A percentile compares a stretch with the other conserved stretches of the same genome.
Conservation (phyloP, 53 echinoderm and acorn worm genomes). For the Pentamera pediparva region DNA sequence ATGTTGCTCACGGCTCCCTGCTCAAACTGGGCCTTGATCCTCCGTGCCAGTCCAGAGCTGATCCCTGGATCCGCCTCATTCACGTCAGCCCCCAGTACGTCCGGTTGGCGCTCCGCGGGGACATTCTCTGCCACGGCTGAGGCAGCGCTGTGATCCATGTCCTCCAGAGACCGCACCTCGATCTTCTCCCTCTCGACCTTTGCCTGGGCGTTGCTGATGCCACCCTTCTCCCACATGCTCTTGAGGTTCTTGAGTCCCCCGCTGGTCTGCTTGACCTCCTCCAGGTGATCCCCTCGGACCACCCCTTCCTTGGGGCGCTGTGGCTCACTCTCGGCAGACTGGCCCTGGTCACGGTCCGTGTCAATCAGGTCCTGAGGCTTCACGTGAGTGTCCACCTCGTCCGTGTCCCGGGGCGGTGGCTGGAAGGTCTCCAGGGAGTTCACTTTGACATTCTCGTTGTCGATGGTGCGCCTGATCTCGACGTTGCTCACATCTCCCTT, state of each 20-base stretch:
- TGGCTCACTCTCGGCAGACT: conserved; percentile 58
- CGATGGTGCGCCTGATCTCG: conserved; percentile 23
- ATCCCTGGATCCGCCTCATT: conserved; percentile 53
- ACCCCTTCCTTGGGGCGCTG: conserved; percentile 49
- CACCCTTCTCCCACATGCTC: conserved; percentile 85
- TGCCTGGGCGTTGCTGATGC: conserved; percentile 60
- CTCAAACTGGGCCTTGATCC: conserved; percentile 70
- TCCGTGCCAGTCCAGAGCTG: conserved; percentile 49
- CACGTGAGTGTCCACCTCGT: conserved; percentile 16
- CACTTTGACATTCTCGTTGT: conserved; percentile 22
- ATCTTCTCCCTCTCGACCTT: conserved; percentile 50
- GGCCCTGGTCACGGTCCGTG: conserved; percentile 50
- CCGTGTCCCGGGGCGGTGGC: conserved; percentile 3
- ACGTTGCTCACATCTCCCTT: conserved; percentile 45
- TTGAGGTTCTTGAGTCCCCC: conserved; percentile 70
- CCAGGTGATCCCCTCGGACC: conserved; percentile 10
- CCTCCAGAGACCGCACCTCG: conserved; percentile 46
- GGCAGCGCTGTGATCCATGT: neutral
- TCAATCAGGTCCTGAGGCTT: conserved; percentile 21
- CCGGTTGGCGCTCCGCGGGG: conserved; percentile 58
- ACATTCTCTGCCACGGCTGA: conserved; percentile 68
- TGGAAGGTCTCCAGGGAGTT: conserved; percentile 25
- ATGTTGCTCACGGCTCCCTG: conserved; percentile 83
- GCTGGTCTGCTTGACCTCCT: conserved; percentile 37
- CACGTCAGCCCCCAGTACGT: conserved; percentile 62